Evolutionary conservation across 2,113 vertebrate genomes (phyloP), one percentile per base, ranked within the genome.

Genomic region (Clarias gariepinus): DNA sequence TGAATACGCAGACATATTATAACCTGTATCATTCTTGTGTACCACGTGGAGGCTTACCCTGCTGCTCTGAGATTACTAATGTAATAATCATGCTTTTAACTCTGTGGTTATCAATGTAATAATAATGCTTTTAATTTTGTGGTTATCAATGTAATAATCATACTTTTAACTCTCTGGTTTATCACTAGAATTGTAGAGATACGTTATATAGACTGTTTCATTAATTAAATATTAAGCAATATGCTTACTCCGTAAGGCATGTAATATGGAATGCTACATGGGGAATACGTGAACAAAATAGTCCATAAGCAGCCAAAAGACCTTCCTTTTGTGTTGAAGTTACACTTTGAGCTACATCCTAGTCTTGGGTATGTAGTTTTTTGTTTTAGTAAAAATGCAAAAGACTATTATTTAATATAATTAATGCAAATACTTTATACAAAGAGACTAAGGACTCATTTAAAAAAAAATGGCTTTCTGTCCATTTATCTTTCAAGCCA

Each of bases 51-150:
- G 68, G 13, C 69, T 63, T 73, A 82, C 16, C 36, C 79, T 53
- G 77, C 66, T 15, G 80, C 85, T 63, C 68, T 82, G 41, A 82
- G 68, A 57, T 76, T 76, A 55, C 58, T 73, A 55, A 81, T 82
- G 68, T 81, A 87, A 74, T 87, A 82, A 82, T 76, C 69, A 82
- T 74, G 80, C 80, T 66, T 82, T 87, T 77, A 74, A 82, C 76
- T 73, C 71, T 77, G 68, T 30, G 80, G 57, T 83, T 28, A 83
- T 28, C 58, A 53, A 33, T 82, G n/a, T 25, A 53, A 63, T 82
- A 58, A 74, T 84, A 84, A 74, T 84, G 83, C 83, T 84, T 84
- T 84, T 84, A 86, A 86, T 81, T 74, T 36, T 82, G 58, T 82
- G 57, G 68, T 82, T 63, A 76, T 47, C 68, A 64, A 81, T 82